Conservation (phyloP, 2,113 vertebrate genomes). For the Laticauda laticaudata region DNA sequence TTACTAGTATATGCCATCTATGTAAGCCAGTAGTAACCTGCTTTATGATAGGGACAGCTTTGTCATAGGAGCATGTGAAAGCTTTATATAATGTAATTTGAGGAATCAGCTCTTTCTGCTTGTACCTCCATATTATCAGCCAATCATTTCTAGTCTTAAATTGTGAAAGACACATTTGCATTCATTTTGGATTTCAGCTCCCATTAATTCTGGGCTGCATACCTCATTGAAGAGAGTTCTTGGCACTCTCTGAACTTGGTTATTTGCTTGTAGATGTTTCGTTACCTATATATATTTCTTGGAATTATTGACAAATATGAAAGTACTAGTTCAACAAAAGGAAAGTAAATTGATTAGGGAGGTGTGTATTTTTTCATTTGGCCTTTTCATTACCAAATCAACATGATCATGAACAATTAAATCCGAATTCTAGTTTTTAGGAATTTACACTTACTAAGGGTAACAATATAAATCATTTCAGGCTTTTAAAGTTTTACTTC, state of each 20-base stretch:
- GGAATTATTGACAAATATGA: background rate
- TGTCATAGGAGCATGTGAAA: background rate
- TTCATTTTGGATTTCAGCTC: background rate
- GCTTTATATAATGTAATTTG: background rate
- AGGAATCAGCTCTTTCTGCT: background rate
- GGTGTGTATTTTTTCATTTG: background rate
- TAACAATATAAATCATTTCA: background rate
- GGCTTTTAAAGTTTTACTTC: background rate
- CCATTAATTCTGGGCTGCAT: background rate
- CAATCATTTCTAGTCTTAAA: background rate
- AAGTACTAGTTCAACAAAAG: background rate
- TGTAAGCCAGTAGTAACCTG: background rate
- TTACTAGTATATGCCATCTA: background rate
- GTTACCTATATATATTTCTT: background rate
- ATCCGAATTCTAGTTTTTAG: background rate
- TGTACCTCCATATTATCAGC: background rate
- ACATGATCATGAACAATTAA: background rate
- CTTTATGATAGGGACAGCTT: background rate
- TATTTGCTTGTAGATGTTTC: background rate
- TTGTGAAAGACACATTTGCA: background rate
- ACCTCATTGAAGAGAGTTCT: background rate
- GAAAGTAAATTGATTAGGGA: background rate
- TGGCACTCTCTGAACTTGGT: background rate
- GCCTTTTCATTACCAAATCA: background rate
- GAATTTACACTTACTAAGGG: background rate